These are phyloP conservation scores for Psammodynastes pulverulentus DNA, from an alignment of 2,113 vertebrate species.

Conservation along the genomic window DNA sequence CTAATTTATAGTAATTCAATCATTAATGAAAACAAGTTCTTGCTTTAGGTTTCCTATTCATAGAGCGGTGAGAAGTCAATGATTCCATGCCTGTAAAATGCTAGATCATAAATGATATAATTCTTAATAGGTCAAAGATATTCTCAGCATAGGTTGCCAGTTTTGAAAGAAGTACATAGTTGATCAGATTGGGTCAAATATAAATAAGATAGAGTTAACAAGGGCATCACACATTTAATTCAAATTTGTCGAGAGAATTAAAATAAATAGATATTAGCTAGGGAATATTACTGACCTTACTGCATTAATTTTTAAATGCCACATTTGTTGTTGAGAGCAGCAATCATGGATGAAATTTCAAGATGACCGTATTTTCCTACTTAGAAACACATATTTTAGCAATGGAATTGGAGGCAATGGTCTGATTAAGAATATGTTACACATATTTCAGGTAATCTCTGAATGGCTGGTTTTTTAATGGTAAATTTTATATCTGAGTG, in stretches of 20 bases:
- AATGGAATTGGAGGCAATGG: not conserved
- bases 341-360: constrained; percentile 6
- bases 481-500: not conserved
- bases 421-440: not conserved
- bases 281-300: constrained; percentile 12
- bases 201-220: constrained; percentile 35
- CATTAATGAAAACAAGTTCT: constrained; percentile 67
- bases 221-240: constrained; percentile 35
- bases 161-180: constrained; percentile 46
- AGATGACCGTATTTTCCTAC: not conserved
- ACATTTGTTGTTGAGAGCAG: constrained; percentile 18
- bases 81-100: constrained; percentile 40
- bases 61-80: constrained; percentile 36
- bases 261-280: constrained; percentile 23
- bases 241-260: constrained; percentile 19
- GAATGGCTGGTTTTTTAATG: not conserved
- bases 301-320: constrained; percentile 11
- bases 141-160: constrained; percentile 24
- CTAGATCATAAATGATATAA: constrained; percentile 51
- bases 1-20: constrained; percentile 70
- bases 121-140: constrained; percentile 48
- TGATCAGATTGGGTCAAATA: constrained; percentile 45
- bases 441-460: not conserved
- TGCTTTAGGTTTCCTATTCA: constrained; percentile 56
- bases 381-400: not conserved